Evolutionary conservation across 2,797 vertebrate species (phyloP).

Genomic region (Pterois miles): DNA sequence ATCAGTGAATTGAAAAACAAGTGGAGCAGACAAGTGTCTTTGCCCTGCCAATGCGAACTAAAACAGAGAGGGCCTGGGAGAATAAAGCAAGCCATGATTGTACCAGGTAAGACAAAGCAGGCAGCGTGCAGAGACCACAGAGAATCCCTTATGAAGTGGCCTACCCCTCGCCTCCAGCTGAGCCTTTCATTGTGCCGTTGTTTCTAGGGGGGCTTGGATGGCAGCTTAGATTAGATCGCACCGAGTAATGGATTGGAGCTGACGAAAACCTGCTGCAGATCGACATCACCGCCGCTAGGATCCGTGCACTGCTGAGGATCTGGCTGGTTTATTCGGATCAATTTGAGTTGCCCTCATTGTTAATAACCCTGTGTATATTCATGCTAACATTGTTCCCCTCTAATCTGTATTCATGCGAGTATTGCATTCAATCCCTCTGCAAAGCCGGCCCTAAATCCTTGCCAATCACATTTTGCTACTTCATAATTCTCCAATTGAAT

Average conservation of each 20-base stretch:
- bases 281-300: conserved; percentile 54
- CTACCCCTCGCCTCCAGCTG: conserved; percentile 71
- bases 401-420: conserved; percentile 82
- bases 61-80: conserved; percentile 63
- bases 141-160: conserved; percentile 74
- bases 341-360: conserved; percentile 78
- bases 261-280: conserved; percentile 68
- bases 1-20: conserved; percentile 79
- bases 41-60: conserved; percentile 62
- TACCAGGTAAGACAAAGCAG: conserved; percentile 75
- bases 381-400: conserved; percentile 81
- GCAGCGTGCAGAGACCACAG: conserved; percentile 66
- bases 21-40: conserved; percentile 77
- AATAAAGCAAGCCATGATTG: conserved; percentile 65
- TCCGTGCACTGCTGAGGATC: conserved; percentile 63
- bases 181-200: conserved; percentile 77
- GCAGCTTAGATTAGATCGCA: conserved; percentile 77
- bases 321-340: conserved; percentile 80
- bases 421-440: conserved; percentile 79
- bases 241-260: conserved; percentile 77
- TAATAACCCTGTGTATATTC: conserved; percentile 82
- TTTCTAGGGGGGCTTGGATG: conserved; percentile 71
- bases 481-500: conserved; percentile 79
- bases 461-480: conserved; percentile 82
- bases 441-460: conserved; percentile 81